Base-by-base conservation (phyloP, 2,113 vertebrate species). In the Cyrtonyx montezumae region DNA sequence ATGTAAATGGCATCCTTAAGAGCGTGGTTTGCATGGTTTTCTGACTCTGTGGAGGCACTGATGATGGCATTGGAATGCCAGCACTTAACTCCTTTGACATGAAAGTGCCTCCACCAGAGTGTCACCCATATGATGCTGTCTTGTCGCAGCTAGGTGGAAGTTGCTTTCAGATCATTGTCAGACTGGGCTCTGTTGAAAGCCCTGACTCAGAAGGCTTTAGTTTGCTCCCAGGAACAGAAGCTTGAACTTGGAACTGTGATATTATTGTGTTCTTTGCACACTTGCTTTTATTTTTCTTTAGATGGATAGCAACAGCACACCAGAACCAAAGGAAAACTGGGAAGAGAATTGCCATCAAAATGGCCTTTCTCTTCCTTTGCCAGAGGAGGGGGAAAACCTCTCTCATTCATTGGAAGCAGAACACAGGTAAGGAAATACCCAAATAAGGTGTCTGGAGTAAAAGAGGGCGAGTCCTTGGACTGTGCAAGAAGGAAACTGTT, bases 391-490 rank as follows among this genome's bases (percentile, higher is more conserved):
- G 8, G 98, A 99, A 87, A 98, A 98, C 94, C 98, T 99, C 91
- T 99, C 99, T 81, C 99, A 99, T 92, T 99, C 99, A 65, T 94
- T 99, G 97, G 99, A 99, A 98, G 99, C 99, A 91, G 99, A 99
- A 97, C 99, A 99, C 98, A 98, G 99, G 99, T 99, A 88, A 96
- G 94, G 66, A 65, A 73, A 75, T 9, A 23, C 21, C 45, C 76
- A 73, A 94, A 66, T 25, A n/a, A 84, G 28, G 23, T 42, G 11
- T 71, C 34, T 82, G 79, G 34, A 56, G 37, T 79, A 55, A 84
- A 43, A 15, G 28, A 84, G 70, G 23, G 6, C 0, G 2, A 84
- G 20, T 71, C 73, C 22, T 80, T 46, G 37, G 43, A 12, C 56
- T 78, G 40, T 26, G 61, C 63, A 46, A 77, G 49, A 53, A 51